phyloP scores from a whole-genome alignment of 2,888 invertebrate species.

The Biston stratarius region DNA sequence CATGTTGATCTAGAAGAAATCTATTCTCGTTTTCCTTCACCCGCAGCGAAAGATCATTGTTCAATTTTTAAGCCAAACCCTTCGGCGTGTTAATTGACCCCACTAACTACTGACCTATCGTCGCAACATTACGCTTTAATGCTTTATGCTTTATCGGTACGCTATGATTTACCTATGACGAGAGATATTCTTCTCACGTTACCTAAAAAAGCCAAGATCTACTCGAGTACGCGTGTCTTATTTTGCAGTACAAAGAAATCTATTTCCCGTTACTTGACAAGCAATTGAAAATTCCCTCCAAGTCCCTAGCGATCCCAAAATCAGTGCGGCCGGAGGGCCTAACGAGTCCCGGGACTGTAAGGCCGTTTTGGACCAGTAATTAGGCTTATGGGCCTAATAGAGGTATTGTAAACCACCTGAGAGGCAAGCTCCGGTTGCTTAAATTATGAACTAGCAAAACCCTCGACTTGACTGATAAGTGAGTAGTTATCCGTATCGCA shows the following conservation, averaged over 20 bases:
- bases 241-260: not conserved
- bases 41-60: too few relatives aligned
- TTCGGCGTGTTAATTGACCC: too few relatives aligned
- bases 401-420: constrained; percentile 61
- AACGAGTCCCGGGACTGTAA: constrained; percentile 62
- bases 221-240: not conserved
- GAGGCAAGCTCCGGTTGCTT: constrained; percentile 43
- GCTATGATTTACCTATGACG: too few relatives aligned
- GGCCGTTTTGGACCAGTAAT: constrained; percentile 65
- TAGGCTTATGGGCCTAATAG: constrained; percentile 71
- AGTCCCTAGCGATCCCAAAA: constrained; percentile 49
- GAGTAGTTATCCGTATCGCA: not conserved
- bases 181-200: too few relatives aligned
- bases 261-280: constrained; percentile 39
- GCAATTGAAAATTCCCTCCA: constrained; percentile 58
- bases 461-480: not conserved
- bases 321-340: constrained; percentile 49
- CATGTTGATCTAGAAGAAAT: too few relatives aligned
- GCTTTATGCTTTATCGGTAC: too few relatives aligned
- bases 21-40: too few relatives aligned
- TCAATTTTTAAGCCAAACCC: too few relatives aligned
- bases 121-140: too few relatives aligned
- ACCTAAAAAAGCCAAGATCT: too few relatives aligned
- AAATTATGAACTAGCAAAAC: constrained; percentile 17
- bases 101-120: too few relatives aligned